Evolutionary conservation across 2,888 invertebrate genomes (phyloP).

Genomic region (Masnerella sp.): DNA sequence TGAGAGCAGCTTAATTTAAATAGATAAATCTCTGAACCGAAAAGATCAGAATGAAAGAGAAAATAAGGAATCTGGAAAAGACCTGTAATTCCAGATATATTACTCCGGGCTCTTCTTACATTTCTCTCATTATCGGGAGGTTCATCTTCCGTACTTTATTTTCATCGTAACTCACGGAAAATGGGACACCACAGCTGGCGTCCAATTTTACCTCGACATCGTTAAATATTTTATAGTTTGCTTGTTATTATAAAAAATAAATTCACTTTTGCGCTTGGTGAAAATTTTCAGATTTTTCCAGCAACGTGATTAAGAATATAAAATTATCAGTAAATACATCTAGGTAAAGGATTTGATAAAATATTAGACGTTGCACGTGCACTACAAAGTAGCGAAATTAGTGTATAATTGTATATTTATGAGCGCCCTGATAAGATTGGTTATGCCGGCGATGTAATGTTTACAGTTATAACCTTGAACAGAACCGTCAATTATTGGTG

Average conservation of each 20-base stretch:
- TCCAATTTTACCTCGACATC: conserved; percentile 29
- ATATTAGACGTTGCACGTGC: too few relatives aligned
- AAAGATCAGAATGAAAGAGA: too few relatives aligned
- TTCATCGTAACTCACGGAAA: conserved; percentile 39
- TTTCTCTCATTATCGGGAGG: conserved; percentile 36
- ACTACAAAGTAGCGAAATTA: too few relatives aligned
- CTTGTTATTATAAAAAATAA: background rate
- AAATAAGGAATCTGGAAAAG: background rate
- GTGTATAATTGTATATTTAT: background rate
- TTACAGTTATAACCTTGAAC: conserved; percentile 39
- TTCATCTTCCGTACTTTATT: conserved; percentile 36
- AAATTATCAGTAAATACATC: too few relatives aligned
- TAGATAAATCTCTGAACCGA: too few relatives aligned
- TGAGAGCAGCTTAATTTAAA: too few relatives aligned
- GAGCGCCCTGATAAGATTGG: background rate
- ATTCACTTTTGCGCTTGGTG: background rate
- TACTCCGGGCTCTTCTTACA: conserved; percentile 17
- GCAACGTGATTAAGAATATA: background rate
- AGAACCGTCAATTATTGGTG: conserved; percentile 42
- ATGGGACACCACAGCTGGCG: conserved; percentile 45
- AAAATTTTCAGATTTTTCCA: background rate
- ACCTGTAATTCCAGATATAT: conserved; percentile 2
- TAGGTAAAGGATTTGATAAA: too few relatives aligned
- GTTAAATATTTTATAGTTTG: conserved; percentile 27
- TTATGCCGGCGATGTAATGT: conserved; percentile 3